A percentile compares a stretch with the other conserved stretches of the same genome.
These are phyloP conservation scores for Nibea coibor DNA, from an alignment of 2,113 vertebrate genomes.

Conservation along the genomic window DNA sequence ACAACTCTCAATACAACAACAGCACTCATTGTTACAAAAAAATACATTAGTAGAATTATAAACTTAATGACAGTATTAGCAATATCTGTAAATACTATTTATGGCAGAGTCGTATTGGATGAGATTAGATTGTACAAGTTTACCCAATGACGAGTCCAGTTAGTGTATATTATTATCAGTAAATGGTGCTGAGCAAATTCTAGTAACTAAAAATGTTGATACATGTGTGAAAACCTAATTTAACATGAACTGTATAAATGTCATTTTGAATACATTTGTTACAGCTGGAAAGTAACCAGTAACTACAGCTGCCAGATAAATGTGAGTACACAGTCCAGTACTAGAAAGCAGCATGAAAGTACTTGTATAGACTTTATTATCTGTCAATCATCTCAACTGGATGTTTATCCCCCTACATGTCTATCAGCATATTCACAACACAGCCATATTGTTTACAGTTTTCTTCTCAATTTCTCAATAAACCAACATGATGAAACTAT, in stretches of 20 bases:
- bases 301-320: neutral
- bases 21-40: too few relatives aligned
- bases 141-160: too few relatives aligned
- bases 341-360: neutral
- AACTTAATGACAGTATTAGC: too few relatives aligned
- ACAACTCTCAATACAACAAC: too few relatives aligned
- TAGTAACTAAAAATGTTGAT: neutral
- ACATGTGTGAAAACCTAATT: neutral
- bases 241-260: neutral
- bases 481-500: conserved; percentile 58
- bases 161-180: neutral
- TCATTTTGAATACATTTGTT: too few relatives aligned
- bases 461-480: neutral
- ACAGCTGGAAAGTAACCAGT: neutral
- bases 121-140: too few relatives aligned
- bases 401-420: neutral
- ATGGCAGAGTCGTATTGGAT: too few relatives aligned
- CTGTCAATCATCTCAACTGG: neutral
- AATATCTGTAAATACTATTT: too few relatives aligned
- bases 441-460: neutral
- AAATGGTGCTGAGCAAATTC: neutral
- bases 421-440: neutral
- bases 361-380: neutral
- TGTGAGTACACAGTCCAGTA: neutral
- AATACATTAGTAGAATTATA: too few relatives aligned